Evolutionary conservation across 2,888 invertebrate genomes (phyloP).

Genomic region (Congeria kusceri): DNA sequence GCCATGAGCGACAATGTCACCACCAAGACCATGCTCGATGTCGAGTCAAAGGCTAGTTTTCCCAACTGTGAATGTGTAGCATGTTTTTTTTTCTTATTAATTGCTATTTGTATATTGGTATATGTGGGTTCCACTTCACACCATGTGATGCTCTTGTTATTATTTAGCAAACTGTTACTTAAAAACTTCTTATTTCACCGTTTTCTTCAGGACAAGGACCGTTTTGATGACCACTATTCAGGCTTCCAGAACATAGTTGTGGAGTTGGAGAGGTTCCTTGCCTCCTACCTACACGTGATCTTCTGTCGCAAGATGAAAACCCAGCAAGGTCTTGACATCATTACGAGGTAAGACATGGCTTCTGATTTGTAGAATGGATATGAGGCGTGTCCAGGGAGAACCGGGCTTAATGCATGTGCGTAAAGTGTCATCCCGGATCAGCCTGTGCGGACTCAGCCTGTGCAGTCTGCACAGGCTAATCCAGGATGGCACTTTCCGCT

Average conservation of each 20-base stretch:
- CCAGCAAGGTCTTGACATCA: constrained; percentile 81
- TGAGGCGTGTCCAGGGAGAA: no score
- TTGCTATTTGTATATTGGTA: neutral
- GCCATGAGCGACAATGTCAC: constrained; percentile 80
- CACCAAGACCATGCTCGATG: constrained; percentile 83
- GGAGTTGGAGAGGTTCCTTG: constrained; percentile 83
- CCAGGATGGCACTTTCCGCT: no score
- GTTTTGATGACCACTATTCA: constrained; percentile 82
- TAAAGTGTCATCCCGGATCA: no score
- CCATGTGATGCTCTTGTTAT: no score
- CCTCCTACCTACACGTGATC: constrained; percentile 83
- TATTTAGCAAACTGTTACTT: no score
- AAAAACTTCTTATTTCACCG: no score
- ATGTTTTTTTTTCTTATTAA: neutral
- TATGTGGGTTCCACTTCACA: no score
- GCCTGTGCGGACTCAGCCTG: no score
- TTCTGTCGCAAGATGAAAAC: constrained; percentile 83
- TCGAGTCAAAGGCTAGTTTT: constrained; percentile 83
- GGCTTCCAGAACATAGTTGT: constrained; percentile 78
- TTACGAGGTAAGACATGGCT: constrained; percentile 77
- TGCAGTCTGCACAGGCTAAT: no score
- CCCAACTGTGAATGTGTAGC: neutral
- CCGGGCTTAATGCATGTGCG: no score
- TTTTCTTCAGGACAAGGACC: constrained; percentile 79
- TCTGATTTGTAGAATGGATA: no score